Evolutionary conservation across 2,797 vertebrate genomes (phyloP).

Genomic region (Pygocentrus nattereri): DNA sequence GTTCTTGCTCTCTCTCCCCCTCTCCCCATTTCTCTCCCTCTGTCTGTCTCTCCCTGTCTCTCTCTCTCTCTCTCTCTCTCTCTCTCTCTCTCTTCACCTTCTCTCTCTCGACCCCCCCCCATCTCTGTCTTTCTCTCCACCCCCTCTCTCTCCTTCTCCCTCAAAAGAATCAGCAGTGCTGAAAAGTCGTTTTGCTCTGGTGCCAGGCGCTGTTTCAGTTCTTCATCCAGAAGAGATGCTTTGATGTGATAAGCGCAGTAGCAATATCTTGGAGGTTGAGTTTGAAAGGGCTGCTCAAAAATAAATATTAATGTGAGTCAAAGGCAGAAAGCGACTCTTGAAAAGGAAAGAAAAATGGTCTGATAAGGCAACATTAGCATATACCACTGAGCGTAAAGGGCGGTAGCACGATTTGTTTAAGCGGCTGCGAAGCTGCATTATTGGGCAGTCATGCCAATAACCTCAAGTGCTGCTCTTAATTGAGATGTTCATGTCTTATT

Average conservation of each 20-base stretch:
- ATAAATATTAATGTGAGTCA: constrained; percentile 65
- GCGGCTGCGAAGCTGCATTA: constrained; percentile 52
- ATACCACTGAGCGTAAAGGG: constrained; percentile 59
- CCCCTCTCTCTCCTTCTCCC: constrained; percentile 6
- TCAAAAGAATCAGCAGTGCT: constrained; percentile 63
- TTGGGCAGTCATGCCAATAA: constrained; percentile 55
- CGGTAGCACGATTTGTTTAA: constrained; percentile 61
- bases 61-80: constrained; percentile 32
- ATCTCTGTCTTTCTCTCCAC: background rate
- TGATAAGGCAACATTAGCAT: constrained; percentile 64
- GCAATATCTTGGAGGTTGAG: constrained; percentile 72
- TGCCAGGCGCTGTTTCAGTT: constrained; percentile 71
- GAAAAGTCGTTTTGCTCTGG: constrained; percentile 67
- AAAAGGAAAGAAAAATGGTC: constrained; percentile 63
- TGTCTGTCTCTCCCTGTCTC: constrained; percentile 20
- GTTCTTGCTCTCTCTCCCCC: background rate
- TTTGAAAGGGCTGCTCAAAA: constrained; percentile 69
- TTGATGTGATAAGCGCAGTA: constrained; percentile 66
- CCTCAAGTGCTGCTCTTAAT: constrained; percentile 46
- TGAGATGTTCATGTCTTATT: constrained; percentile 39
- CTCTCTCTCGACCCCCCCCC: background rate
- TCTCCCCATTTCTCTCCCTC: background rate
- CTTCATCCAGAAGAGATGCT: constrained; percentile 69
- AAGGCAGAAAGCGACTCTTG: constrained; percentile 66
- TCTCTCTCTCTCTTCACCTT: constrained; percentile 31